Conservation (phyloP, 2,113 vertebrate genomes). For the Syngnathus scovelli region DNA sequence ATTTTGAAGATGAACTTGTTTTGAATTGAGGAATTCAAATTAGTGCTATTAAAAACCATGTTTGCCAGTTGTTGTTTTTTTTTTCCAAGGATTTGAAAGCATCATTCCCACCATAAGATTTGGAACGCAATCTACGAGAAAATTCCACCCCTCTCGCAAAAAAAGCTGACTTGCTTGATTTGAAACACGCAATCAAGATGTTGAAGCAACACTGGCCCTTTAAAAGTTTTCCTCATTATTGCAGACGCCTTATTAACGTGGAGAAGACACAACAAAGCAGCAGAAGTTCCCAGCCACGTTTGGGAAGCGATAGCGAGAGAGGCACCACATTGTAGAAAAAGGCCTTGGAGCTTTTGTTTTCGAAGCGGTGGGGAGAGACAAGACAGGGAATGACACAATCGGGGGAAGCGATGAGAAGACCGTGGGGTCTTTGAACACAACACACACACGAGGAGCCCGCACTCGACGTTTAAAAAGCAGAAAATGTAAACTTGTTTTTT, state of each 20-base stretch:
- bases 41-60: neutral
- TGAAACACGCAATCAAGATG: neutral
- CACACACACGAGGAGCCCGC: slow-evolving; percentile 38
- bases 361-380: slow-evolving; percentile 39
- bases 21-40: neutral
- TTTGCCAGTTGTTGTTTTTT: too few relatives aligned
- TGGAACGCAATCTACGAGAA: too few relatives aligned
- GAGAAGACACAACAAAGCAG: slow-evolving; percentile 24
- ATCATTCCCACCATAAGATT: too few relatives aligned
- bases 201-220: slow-evolving; percentile 17
- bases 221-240: slow-evolving; percentile 21
- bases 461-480: slow-evolving; percentile 56
- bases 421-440: slow-evolving; percentile 10
- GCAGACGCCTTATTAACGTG: neutral
- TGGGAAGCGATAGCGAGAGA: slow-evolving; percentile 51
- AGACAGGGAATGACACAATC: slow-evolving; percentile 16
- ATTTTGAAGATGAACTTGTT: neutral
- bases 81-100: too few relatives aligned
- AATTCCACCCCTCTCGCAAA: too few relatives aligned
- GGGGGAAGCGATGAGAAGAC: slow-evolving; percentile 18
- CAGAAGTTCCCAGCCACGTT: slow-evolving; percentile 48
- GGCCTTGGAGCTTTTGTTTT: slow-evolving; percentile 49
- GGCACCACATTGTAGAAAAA: slow-evolving; percentile 65
- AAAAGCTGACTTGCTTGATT: too few relatives aligned
- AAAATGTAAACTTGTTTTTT: slow-evolving; percentile 67